Evolutionary conservation across 1,140 invertebrate genomes (phyloP).

Genomic region (Hesperophylax magnus): DNA sequence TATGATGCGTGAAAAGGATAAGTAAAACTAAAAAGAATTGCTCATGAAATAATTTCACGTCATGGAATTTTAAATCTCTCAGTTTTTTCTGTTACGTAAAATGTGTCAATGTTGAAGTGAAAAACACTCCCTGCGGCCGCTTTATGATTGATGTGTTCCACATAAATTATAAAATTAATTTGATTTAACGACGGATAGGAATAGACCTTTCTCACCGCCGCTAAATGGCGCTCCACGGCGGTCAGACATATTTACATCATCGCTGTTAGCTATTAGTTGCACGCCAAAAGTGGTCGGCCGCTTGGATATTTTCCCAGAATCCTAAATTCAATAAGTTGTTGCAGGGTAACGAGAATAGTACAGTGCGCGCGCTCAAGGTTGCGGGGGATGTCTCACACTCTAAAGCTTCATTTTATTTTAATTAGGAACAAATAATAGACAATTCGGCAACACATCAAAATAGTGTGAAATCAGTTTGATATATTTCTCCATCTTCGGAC

Average conservation of each 20-base stretch:
- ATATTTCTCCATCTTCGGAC: too few species aligned
- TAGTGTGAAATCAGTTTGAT: too few species aligned
- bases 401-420: too few species aligned
- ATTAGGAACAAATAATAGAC: too few species aligned
- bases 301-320: background rate
- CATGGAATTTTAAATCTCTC: too few species aligned
- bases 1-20: too few species aligned
- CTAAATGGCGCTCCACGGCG: background rate
- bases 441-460: too few species aligned
- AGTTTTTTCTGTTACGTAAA: background rate
- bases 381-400: too few species aligned
- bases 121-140: background rate
- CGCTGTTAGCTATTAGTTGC: background rate
- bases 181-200: background rate
- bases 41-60: too few species aligned
- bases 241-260: background rate
- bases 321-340: background rate
- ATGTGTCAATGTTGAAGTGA: constrained; percentile 2
- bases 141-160: constrained; percentile 11
- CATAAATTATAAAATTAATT: constrained; percentile 27
- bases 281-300: background rate
- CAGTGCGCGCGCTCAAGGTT: background rate
- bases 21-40: too few species aligned
- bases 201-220: background rate
- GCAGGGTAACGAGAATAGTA: background rate